These are phyloP conservation scores for Elephas maximus DNA, from an alignment of 2,113 vertebrate genomes.

Conservation along the genomic window DNA sequence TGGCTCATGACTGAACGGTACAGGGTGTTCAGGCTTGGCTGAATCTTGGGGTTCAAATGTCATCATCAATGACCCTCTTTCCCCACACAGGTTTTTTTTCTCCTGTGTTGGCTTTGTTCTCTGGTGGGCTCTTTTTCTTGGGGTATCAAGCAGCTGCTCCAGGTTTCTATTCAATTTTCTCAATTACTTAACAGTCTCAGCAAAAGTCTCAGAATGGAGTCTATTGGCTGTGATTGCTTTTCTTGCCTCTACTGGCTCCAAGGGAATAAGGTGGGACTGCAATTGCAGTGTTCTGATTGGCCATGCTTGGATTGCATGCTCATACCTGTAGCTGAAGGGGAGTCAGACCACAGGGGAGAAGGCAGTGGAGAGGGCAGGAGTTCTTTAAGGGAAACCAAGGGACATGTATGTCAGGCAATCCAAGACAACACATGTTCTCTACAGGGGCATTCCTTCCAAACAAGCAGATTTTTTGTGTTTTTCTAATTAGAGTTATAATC, in stretches of 20 bases:
- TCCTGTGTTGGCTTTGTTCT: background rate
- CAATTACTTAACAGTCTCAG: background rate
- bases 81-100: background rate
- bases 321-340: background rate
- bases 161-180: background rate
- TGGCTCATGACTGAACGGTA: background rate
- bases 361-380: background rate
- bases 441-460: background rate
- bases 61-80: background rate
- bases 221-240: background rate
- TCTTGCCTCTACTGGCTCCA: background rate
- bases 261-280: no score
- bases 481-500: background rate
- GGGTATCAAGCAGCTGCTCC: background rate
- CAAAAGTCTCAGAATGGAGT: background rate
- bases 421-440: background rate
- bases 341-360: background rate
- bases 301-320: background rate
- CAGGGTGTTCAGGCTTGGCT: background rate
- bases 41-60: background rate
- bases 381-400: background rate
- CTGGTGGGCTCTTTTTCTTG: background rate
- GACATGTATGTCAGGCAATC: background rate
- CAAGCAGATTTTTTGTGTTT: background rate
- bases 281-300: conserved; percentile 6